Base-by-base conservation (phyloP, 2,113 vertebrate genomes). In the Plecturocebus donacophilus region DNA sequence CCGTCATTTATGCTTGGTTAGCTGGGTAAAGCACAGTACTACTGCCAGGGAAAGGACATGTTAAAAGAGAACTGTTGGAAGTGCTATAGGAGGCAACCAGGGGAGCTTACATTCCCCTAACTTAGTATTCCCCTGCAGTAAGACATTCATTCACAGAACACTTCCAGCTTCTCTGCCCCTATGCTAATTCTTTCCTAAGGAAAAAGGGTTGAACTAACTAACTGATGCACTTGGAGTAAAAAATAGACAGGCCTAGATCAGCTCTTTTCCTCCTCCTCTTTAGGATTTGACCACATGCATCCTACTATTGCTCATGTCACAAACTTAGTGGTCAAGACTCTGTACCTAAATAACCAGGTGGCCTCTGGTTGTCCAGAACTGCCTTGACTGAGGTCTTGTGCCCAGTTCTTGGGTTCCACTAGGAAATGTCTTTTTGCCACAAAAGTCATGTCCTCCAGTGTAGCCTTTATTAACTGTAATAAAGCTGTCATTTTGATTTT, bases 401-500 rank as follows among this genome's bases (percentile, higher is more conserved):
- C 86, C 75, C 47, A 70, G 21, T 90, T 58, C 35, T 61, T 82
- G n/a, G 38, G 6, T 77, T 82, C 56, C 42, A 25, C 12, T 25
- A 83, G n/a, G 70, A 75, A 84, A 42, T 35, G 30, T 42, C 70
- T 11, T 25, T 17, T 73, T 75, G 6, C 54, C 66, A 52, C 47
- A 86, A 68, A 93, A 80, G 3, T 19, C 54, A 47, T 45, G 56
- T 76, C 49, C 38, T 70, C 21, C 47, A 95, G 35, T 8, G 14
- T 7, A 90, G 25, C 8, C 35, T 96, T 86, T 76, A 75, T n/a
- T 90, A 68, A 81, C 3, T 19, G 27, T 32, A 93, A 82, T 35
- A 73, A 79, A 96, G 70, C 71, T 56, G 47, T 80, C 16, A 13
- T 27, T 86, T 84, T 76, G 54, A 87, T 80, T 84, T 92, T 96